Percentiles rank a stretch among this genome's conserved stretches.
phyloP scores from a whole-genome alignment of 2,888 invertebrate species.

The Arctia plantaginis region DNA sequence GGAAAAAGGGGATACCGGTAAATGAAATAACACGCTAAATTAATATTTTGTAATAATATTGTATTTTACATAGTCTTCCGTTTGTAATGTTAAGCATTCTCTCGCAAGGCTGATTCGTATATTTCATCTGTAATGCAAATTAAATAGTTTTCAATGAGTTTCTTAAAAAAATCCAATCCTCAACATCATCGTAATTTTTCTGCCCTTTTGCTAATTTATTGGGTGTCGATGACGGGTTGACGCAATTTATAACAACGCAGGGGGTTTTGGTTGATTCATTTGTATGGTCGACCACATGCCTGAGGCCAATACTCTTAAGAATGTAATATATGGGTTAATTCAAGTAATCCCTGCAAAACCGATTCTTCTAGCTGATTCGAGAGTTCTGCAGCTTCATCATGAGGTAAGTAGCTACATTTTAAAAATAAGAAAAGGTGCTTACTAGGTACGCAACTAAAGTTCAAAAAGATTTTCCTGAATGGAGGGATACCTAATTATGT shows the following conservation, averaged over 20 bases:
- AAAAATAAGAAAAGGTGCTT: too few species aligned
- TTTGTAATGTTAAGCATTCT: not conserved
- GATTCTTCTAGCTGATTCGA: not conserved
- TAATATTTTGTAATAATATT: not conserved
- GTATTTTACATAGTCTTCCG: not conserved
- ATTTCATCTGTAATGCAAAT: constrained; percentile 19
- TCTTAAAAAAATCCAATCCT: not conserved
- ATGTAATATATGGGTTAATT: too few species aligned
- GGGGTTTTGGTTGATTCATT: not conserved
- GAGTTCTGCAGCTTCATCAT: too few species aligned
- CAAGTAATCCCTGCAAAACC: not conserved
- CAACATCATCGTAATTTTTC: not conserved
- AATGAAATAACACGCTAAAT: not conserved
- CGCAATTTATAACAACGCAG: not conserved
- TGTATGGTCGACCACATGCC: too few species aligned
- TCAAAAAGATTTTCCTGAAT: too few species aligned
- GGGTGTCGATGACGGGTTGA: not conserved
- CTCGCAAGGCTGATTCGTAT: constrained; percentile 6
- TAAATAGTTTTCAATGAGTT: not conserved
- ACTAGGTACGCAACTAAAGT: too few species aligned
- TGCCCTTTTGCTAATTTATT: not conserved
- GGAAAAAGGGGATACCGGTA: not conserved
- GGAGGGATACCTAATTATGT: not conserved
- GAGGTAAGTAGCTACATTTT: too few species aligned
- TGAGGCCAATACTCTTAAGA: too few species aligned